Evolutionary conservation across 2,797 vertebrate species (phyloP), one percentile per base, ranked within the genome.

Genomic region (Calcarius lapponicus): DNA sequence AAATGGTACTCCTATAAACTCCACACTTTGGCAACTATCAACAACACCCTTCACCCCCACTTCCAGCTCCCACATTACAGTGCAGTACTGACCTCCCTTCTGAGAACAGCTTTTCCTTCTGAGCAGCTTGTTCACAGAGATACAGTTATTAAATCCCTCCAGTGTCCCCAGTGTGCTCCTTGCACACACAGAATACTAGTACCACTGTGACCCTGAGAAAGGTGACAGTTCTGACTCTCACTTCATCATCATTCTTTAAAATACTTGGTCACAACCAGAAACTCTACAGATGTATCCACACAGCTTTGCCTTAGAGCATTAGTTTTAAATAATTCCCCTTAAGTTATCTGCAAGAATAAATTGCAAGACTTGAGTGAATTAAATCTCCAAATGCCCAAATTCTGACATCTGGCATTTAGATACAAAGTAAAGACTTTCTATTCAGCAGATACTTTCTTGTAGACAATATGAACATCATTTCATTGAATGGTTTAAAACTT

Each of bases 231-330:
- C 95, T 78, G 62, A 88, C 91, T 96, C 95, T 88, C 92, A 95
- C 92, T 94, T 93, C 93, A 97, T 96, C 93, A 96, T 86, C 92
- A 93, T 94, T 94, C 85, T 92, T 91, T 79, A 90, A 94, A 92
- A 88, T 32, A 86, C 76, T 95, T 53, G 70, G 69, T 96, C 89
- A 76, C 2, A 8, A 92, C 75, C 60, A 90, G 85, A 88, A 94
- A 91, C 51, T 70, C 65, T 64, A 89, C 91, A 95, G 86, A 94
- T 92, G 69, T 85, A 80, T 89, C 64, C n/a, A 5, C 38, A 69
- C 50, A 72, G 72, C 50, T 93, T 85, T 9, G 42, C 79, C 75
- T 79, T 51, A 62, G 18, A 90, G 51, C 21, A 60, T 26, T 86
- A 62, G 9, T 61, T 96, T 89, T 78, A 80, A 94, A 89, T 58